These are phyloP conservation scores for Trilocha varians DNA, from an alignment of 2,888 invertebrate species.

Conservation along the genomic window DNA sequence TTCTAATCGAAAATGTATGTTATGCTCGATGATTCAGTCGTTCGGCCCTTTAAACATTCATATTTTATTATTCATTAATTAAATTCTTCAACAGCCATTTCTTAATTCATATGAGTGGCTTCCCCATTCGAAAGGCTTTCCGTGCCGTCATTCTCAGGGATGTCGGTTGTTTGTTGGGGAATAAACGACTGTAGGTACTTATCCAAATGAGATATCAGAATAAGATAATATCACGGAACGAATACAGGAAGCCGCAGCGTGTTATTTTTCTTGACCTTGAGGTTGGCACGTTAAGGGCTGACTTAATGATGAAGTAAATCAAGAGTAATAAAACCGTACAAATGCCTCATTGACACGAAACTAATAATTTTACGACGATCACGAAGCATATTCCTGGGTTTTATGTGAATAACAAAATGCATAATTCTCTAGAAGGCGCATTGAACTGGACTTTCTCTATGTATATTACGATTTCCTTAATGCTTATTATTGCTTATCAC, in stretches of 20 bases:
- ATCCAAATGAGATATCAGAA: slow-evolving; percentile 56
- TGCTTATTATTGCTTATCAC: too few species aligned
- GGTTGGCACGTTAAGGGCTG: neutral
- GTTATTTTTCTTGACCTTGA: slow-evolving; percentile 36
- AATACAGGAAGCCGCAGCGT: slow-evolving; percentile 53
- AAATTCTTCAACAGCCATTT: slow-evolving; percentile 18
- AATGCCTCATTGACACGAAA: neutral
- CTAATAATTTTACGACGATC: neutral
- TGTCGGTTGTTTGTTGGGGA: slow-evolving; percentile 37
- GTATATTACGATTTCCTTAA: too few species aligned
- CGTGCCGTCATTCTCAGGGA: slow-evolving; percentile 32
- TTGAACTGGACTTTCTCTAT: too few species aligned
- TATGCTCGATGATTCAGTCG: slow-evolving; percentile 13
- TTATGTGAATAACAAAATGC: too few species aligned
- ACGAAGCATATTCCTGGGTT: too few species aligned
- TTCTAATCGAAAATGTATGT: slow-evolving; percentile 19
- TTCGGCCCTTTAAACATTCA: slow-evolving; percentile 19
- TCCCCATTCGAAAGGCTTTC: slow-evolving; percentile 12
- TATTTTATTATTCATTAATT: slow-evolving; percentile 24
- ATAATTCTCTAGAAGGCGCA: too few species aligned
- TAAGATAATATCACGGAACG: slow-evolving; percentile 55
- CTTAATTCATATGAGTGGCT: slow-evolving; percentile 15
- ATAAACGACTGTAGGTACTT: slow-evolving; percentile 45
- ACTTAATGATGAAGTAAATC: neutral
- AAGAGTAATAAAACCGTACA: neutral